These are phyloP conservation scores for Itoplectis maculator DNA, from an alignment of 2,888 invertebrate species.

Conservation along the genomic window DNA sequence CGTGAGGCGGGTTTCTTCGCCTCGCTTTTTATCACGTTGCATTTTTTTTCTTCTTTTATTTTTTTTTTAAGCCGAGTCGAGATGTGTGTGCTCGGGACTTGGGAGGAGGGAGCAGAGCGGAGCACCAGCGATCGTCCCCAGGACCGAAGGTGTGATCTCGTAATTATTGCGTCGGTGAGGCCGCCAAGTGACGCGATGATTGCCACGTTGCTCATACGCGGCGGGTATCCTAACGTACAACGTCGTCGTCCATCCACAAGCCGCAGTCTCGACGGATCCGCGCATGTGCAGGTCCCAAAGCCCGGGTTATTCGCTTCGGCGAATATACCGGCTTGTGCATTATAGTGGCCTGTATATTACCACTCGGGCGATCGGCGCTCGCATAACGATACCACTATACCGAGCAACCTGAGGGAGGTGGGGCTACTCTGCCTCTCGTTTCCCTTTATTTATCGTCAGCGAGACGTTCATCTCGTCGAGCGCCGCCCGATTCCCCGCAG, in stretches of 20 bases:
- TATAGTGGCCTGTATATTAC: constrained; percentile 42
- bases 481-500: constrained; percentile 51
- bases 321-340: constrained; percentile 29
- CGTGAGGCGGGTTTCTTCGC: constrained; percentile 38
- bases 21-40: constrained; percentile 48
- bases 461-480: constrained; percentile 45
- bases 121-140: constrained; percentile 68
- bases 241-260: no score
- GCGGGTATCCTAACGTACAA: constrained; percentile 8
- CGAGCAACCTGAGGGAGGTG: neutral
- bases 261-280: no score
- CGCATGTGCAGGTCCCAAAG: neutral
- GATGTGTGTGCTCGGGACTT: no score
- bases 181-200: constrained; percentile 80
- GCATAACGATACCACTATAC: constrained; percentile 4
- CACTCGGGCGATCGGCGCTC: constrained; percentile 15
- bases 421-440: constrained; percentile 47
- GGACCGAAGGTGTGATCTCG: constrained; percentile 78
- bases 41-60: constrained; percentile 42
- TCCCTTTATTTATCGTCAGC: constrained; percentile 58
- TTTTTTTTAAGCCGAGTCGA: no score
- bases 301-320: constrained; percentile 35
- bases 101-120: no score
- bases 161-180: constrained; percentile 79
- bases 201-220: constrained; percentile 72